Evolutionary conservation across 2,888 invertebrate species (phyloP).

Genomic region (Eueremaeus valkanovi): DNA sequence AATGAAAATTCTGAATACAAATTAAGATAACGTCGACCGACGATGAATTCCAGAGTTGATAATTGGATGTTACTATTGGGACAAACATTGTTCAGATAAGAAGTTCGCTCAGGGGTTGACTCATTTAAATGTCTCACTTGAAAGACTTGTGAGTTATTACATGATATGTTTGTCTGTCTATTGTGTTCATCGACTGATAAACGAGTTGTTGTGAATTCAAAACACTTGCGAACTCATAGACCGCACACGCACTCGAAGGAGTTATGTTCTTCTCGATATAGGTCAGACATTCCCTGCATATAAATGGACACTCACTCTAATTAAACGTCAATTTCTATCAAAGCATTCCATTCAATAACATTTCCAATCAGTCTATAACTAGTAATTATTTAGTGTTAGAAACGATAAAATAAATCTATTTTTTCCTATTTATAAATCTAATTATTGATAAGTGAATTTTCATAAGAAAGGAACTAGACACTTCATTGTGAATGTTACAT

Average conservation of each 20-base stretch:
- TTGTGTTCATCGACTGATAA: conserved; percentile 48
- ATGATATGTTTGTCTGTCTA: conserved; percentile 48
- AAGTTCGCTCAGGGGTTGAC: no score
- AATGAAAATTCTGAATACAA: conserved; percentile 48
- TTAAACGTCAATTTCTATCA: background rate
- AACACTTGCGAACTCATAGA: conserved; percentile 48
- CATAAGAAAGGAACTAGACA: no score
- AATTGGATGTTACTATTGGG: conserved; percentile 41
- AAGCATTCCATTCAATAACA: background rate
- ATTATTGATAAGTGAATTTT: no score
- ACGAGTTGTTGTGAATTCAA: conserved; percentile 48
- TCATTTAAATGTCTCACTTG: conserved; percentile 37
- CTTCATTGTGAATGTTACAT: no score
- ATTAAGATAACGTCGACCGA: conserved; percentile 47
- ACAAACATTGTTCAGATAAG: background rate
- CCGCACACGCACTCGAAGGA: conserved; percentile 48
- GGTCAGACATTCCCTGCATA: conserved; percentile 46
- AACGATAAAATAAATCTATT: no score
- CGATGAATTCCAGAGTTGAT: conserved; percentile 47
- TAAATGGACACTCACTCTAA: background rate
- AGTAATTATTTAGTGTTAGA: no score
- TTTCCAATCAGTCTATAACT: no score
- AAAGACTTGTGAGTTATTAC: conserved; percentile 47
- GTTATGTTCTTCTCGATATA: conserved; percentile 48
- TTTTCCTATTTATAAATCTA: no score